Evolutionary conservation across 30 jellyfish, hydroid and myxozoan species (phyloP).

Genomic region (Hydractinia symbiolongicarpus): DNA sequence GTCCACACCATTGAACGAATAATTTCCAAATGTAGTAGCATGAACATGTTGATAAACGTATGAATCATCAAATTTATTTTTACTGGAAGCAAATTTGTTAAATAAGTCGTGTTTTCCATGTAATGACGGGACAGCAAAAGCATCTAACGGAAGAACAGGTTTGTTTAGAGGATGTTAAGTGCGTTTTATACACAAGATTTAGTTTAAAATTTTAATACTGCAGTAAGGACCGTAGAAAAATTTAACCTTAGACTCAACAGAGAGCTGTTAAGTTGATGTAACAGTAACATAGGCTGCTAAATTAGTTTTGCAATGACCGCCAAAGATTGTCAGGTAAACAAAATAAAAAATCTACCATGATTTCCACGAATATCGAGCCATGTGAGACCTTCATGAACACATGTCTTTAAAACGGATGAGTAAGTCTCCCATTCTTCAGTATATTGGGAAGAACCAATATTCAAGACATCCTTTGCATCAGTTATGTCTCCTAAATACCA

Average conservation of each 20-base stretch:
- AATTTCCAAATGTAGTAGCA: conserved; percentile 53
- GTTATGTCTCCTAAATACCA: conserved; percentile 71
- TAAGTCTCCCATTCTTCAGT: conserved; percentile 77
- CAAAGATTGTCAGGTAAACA: background rate
- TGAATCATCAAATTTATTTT: background rate
- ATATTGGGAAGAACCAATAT: conserved; percentile 60
- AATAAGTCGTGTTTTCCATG: conserved; percentile 29
- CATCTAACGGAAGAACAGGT: conserved; percentile 43
- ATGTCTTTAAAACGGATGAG: conserved; percentile 13
- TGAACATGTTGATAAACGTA: conserved; percentile 36
- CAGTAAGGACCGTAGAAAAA: no score
- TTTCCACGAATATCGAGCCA: conserved; percentile 95
- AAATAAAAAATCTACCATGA: conserved; percentile 54
- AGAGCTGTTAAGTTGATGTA: no score
- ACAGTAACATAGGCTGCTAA: background rate
- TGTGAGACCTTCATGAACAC: background rate
- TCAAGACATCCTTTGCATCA: conserved; percentile 75
- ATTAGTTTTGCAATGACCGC: background rate
- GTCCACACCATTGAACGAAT: conserved; percentile 83
- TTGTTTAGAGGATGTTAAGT: no score
- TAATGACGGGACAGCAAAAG: conserved; percentile 56
- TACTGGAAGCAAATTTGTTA: conserved; percentile 33
- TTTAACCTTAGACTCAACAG: no score
- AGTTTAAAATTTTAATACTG: no score
- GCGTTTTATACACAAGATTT: no score